phyloP scores from a whole-genome alignment of 2,888 invertebrate genomes.

The Macropis europaea region DNA sequence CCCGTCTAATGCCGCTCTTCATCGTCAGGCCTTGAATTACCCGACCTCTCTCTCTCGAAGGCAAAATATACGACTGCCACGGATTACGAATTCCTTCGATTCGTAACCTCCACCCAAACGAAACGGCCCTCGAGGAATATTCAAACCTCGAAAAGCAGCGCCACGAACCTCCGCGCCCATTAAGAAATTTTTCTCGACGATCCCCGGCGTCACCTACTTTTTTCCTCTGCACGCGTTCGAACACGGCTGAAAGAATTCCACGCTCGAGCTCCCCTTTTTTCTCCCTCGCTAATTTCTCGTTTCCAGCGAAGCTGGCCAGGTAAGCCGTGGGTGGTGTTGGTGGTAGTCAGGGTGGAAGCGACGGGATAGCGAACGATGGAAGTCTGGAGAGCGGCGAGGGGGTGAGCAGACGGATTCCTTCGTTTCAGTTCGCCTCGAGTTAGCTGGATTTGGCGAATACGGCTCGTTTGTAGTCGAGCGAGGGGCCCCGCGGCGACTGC shows the following conservation, averaged over 20 bases:
- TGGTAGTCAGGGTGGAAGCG: constrained; percentile 4
- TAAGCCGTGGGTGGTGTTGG: constrained; percentile 55
- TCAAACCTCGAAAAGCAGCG: background rate
- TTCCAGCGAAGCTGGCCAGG: constrained; percentile 49
- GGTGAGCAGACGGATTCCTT: constrained; percentile 67
- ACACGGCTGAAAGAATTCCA: constrained; percentile 52
- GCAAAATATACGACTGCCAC: constrained; percentile 18
- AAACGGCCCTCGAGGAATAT: background rate
- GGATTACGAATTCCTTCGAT: constrained; percentile 43
- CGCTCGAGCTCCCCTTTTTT: constrained; percentile 17
- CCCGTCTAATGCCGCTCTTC: constrained; percentile 16
- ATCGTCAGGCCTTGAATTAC: constrained; percentile 3
- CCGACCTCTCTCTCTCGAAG: constrained; percentile 13
- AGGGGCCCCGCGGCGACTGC: constrained; percentile 57
- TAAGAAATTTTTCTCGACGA: constrained; percentile 12
- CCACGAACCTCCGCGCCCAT: background rate
- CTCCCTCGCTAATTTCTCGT: constrained; percentile 61
- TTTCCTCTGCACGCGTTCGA: constrained; percentile 11
- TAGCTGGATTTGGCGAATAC: constrained; percentile 76
- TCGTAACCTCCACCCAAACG: no score
- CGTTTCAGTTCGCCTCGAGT: constrained; percentile 74
- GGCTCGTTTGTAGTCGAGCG: constrained; percentile 74
- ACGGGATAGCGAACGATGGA: constrained; percentile 11
- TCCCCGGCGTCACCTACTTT: constrained; percentile 13
- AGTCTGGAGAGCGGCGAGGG: constrained; percentile 8